These are phyloP conservation scores for Stenoptilia bipunctidactyla DNA, from an alignment of 2,888 invertebrate species.

Conservation along the genomic window DNA sequence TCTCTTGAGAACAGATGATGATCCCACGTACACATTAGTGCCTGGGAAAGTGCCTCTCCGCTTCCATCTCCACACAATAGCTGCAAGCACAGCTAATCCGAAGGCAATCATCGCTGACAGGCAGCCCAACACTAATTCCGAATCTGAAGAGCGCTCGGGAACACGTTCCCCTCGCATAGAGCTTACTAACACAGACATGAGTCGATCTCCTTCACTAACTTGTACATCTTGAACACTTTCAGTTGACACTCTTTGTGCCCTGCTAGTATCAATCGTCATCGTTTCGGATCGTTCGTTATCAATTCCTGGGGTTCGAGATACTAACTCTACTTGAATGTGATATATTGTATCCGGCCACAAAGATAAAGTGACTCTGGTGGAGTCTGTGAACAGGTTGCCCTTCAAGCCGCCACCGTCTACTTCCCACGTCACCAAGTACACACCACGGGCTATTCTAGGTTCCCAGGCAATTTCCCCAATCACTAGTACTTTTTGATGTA, in stretches of 20 bases:
- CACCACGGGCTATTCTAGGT: slow-evolving; percentile 74
- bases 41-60: slow-evolving; percentile 67
- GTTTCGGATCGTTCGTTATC: slow-evolving; percentile 75
- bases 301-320: slow-evolving; percentile 72
- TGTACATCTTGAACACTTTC: slow-evolving; percentile 74
- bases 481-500: slow-evolving; percentile 78
- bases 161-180: slow-evolving; percentile 73
- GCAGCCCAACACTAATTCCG: slow-evolving; percentile 72
- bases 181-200: slow-evolving; percentile 74
- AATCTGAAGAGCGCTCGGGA: slow-evolving; percentile 60
- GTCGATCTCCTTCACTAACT: slow-evolving; percentile 69
- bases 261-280: slow-evolving; percentile 75
- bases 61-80: slow-evolving; percentile 70
- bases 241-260: slow-evolving; percentile 74
- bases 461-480: slow-evolving; percentile 83
- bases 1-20: slow-evolving; percentile 71
- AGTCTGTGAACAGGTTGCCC: slow-evolving; percentile 85
- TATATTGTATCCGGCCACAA: slow-evolving; percentile 86
- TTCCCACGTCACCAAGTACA: slow-evolving; percentile 88
- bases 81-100: slow-evolving; percentile 59
- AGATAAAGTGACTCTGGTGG: slow-evolving; percentile 82
- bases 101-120: slow-evolving; percentile 69
- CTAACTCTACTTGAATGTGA: slow-evolving; percentile 82
- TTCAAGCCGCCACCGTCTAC: slow-evolving; percentile 85
- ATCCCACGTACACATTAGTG: slow-evolving; percentile 73